Evolutionary conservation across 2,888 invertebrate species (phyloP), one percentile per base, ranked within the genome.

Genomic region (Gandaritis pyraliata): DNA sequence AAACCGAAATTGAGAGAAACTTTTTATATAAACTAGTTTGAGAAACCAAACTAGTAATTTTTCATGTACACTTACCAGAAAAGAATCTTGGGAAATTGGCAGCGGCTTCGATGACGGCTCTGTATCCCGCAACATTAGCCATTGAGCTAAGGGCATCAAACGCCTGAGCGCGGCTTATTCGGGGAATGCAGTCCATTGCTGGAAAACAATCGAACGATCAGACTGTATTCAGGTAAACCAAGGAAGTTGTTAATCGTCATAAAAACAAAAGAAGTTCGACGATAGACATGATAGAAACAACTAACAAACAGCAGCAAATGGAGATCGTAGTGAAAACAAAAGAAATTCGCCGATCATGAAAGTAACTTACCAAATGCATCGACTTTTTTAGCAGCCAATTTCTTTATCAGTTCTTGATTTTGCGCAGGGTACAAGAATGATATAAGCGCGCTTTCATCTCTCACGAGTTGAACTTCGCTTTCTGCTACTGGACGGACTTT

Each of bases 81-180:
- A 98, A 97, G 88, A 98, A 98, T 72, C 97, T 91, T n/a, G 97
- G 97, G 85, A 97, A 98, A 80, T 97, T 93, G 72, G 97, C 96
- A 0, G 97, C 96, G 8, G 97, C 97, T 88, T 97, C 97, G 30
- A 98, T 94, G 12, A 98, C 97, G 1, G 97, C 97, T 52, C 97
- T 94, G 87, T 98, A 98, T 4, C 97, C 97, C 29, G 96, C 94
- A 68, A 98, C 96, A 81, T 98, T 98, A 0, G 97, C 97, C 98
- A 98, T 98, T 0, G 97, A 97, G 80, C 96, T 97, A 2, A 98
- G 93, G 0, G 96, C 97, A 84, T 98, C 97, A 85, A 97, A 98
- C 0, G 97, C 97, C 88, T 98, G 97, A 16, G 98, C 98, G 65
- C 97, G 93, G 68, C 96, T 95, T 71, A 98, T 97, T 53, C 98